phyloP scores from a whole-genome alignment of 2,888 invertebrate genomes.

The Heliconius ismenius region DNA sequence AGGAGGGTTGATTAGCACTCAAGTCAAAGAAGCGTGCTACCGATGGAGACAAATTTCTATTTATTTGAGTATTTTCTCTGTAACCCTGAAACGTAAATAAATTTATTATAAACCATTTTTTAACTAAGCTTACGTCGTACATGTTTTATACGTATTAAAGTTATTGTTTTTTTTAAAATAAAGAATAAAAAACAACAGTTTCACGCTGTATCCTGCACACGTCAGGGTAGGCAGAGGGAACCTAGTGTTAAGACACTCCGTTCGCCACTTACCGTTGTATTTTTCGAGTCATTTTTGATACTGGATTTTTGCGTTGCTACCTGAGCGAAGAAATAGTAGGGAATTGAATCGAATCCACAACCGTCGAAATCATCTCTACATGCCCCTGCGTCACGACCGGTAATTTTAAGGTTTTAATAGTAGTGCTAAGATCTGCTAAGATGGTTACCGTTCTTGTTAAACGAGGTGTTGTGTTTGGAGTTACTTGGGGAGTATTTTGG shows the following conservation, averaged over 20 bases:
- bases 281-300: no score
- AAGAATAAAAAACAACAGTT: no score
- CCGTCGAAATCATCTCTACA: no score
- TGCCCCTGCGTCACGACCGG: no score
- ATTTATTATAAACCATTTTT: neutral
- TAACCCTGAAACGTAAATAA: conserved; percentile 51
- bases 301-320: no score
- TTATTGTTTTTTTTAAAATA: neutral
- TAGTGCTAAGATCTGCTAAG: neutral
- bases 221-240: no score
- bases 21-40: conserved; percentile 74
- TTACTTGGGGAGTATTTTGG: conserved; percentile 42
- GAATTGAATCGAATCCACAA: no score
- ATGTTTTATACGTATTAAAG: neutral
- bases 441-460: conserved; percentile 51
- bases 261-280: no score
- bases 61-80: conserved; percentile 49
- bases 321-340: no score
- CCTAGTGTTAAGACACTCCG: no score
- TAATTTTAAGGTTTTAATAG: neutral
- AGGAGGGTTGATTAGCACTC: conserved; percentile 60
- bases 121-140: neutral
- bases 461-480: conserved; percentile 44
- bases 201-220: no score
- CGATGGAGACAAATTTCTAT: conserved; percentile 70